Base-by-base conservation (phyloP, 1,140 invertebrate genomes). In the Cydia fagiglandana region DNA sequence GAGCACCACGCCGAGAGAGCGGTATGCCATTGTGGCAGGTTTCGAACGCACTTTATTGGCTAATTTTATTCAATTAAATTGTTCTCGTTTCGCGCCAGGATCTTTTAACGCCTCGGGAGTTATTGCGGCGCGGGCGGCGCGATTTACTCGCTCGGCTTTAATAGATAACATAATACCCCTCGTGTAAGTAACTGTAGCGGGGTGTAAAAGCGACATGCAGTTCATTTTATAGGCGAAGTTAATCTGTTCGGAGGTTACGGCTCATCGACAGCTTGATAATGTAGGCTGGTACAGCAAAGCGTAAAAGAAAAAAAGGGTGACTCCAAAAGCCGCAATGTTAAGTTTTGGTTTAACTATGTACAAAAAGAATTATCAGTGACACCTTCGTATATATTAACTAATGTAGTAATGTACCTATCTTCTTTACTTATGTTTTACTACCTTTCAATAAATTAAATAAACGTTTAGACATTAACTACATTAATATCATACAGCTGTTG, bases 1-100 rank as follows among this genome's bases (percentile, higher is more conserved):
- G 87, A 81, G 24, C 78, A 64, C 74, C 78, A 73, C 78, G 73
- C 76, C 78, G 77, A 81, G 66, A 78, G 86, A 79, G 77, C 87
- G 90, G 88, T 90, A 90, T 91, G 85, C 89, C 88, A 90, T 92
- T 92, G 90, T 92, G 81, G 81, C 84, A 81, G 77, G 73, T 83
- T 82, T 91, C 87, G 88, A 77, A 78, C 80, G 75, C 83, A 89
- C 78, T 92, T 92, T 92, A 92, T 92, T 88, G 89, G 88, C 89
- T 92, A 92, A 91, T 92, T 92, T 91, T 89, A 89, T 92, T 90
- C 91, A 92, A 92, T 92, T 92, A 92, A 90, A 91, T 88, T 91
- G 89, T 91, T 91, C 86, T 81, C 75, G 85, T 81, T 84, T 84
- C 81, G 76, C 80, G 80, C 79, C 81, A 80, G 75, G 77, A 77